Conservation (phyloP, 2,797 vertebrate species). For the Neopelma chrysocephalum region DNA sequence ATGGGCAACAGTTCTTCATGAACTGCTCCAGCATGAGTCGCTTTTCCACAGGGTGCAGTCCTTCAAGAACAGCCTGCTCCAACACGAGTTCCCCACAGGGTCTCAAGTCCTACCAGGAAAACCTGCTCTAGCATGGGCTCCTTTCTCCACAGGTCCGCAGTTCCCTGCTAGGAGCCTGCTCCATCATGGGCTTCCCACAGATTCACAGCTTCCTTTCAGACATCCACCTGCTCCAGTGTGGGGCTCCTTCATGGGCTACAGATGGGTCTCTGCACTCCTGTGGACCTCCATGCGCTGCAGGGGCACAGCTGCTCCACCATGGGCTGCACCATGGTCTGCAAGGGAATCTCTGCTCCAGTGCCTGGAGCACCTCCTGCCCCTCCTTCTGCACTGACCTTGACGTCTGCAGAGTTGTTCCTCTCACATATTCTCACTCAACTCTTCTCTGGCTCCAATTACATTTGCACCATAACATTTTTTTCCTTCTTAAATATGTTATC, state of each 20-base stretch:
- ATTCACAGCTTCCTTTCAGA: neutral
- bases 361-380: neutral
- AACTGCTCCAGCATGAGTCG: neutral
- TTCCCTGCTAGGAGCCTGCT: neutral
- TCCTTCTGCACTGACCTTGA: neutral
- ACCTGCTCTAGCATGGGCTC: neutral
- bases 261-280: neutral
- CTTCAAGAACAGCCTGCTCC: neutral
- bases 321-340: neutral
- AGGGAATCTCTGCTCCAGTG: neutral
- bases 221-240: neutral
- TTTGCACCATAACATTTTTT: neutral
- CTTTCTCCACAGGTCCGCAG: neutral
- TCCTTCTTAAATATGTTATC: neutral
- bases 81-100: neutral
- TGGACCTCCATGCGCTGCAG: fast-evolving
- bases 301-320: neutral
- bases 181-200: neutral
- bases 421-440: neutral
- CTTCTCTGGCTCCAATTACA: neutral
- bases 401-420: neutral
- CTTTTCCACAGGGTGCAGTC: neutral
- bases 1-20: neutral
- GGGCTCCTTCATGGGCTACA: neutral
- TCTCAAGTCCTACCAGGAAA: neutral